A percentile compares a stretch with the other conserved stretches of the same genome.
phyloP scores from a whole-genome alignment of 2,888 invertebrate species.

The Liopterus haemorrhoidalis region DNA sequence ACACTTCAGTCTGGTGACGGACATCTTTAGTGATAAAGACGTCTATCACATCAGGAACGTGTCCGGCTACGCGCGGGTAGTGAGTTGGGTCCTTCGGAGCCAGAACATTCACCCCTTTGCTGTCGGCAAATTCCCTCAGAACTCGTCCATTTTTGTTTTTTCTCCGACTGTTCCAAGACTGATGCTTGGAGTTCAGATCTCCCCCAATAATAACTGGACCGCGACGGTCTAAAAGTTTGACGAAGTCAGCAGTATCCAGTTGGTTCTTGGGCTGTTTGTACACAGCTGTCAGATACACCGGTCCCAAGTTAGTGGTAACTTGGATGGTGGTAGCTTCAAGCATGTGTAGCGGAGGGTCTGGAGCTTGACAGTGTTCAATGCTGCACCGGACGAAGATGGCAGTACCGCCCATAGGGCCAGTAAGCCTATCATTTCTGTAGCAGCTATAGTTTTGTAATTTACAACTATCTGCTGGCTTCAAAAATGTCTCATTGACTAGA shows the following conservation, averaged over 20 bases:
- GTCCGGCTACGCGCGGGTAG: background rate
- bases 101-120: background rate
- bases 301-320: background rate
- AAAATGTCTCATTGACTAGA: background rate
- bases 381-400: background rate
- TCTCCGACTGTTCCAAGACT: constrained; percentile 1
- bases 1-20: background rate
- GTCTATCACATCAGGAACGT: constrained; percentile 11
- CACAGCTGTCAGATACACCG: background rate
- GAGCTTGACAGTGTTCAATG: background rate
- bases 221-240: background rate
- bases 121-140: background rate
- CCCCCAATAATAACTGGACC: background rate
- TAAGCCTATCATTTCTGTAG: too few species aligned
- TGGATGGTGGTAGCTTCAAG: background rate
- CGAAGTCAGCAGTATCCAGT: background rate
- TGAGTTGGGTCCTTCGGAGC: background rate
- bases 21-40: constrained; percentile 14
- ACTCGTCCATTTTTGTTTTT: constrained; percentile 1
- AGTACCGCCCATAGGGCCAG: too few species aligned
- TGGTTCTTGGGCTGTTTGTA: constrained; percentile 1
- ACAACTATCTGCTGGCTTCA: background rate
- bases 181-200: constrained; percentile 7
- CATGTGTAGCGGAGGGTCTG: background rate
- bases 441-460: too few species aligned